Evolutionary conservation across 2,888 invertebrate genomes (phyloP).

Genomic region (Scaptomyza tumidula): DNA sequence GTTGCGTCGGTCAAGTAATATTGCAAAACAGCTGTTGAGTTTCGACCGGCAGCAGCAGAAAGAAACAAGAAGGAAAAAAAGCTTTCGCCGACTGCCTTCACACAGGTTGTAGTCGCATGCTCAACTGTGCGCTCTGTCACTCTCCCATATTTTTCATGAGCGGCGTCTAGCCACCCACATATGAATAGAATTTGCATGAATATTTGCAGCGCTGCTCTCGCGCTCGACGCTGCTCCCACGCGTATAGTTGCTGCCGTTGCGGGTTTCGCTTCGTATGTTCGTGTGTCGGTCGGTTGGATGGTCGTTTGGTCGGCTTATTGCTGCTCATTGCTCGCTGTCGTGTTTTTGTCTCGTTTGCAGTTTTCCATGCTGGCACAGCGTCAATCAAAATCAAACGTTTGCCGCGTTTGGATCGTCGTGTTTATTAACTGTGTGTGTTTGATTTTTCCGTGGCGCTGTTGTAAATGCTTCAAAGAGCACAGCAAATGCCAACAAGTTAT

Average conservation of each 20-base stretch:
- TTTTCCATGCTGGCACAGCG: constrained; percentile 71
- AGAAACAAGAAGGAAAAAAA: constrained; percentile 8
- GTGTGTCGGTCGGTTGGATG: constrained; percentile 14
- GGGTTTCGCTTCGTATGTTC: constrained; percentile 49
- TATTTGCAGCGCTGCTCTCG: constrained; percentile 43
- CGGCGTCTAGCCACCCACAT: constrained; percentile 48
- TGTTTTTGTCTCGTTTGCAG: constrained; percentile 65
- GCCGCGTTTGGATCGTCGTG: constrained; percentile 72
- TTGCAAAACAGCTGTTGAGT: constrained; percentile 39
- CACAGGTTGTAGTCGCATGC: constrained; percentile 32
- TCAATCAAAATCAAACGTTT: constrained; percentile 80
- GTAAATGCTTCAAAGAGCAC: constrained; percentile 26
- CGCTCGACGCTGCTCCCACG: constrained; percentile 50
- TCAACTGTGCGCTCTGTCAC: constrained; percentile 13
- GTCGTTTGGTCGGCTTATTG: constrained; percentile 30
- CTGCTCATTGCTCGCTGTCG: constrained; percentile 24
- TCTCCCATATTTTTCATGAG: constrained; percentile 1
- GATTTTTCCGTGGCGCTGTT: constrained; percentile 25
- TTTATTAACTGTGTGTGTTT: constrained; percentile 34
- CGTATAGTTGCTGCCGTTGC: constrained; percentile 22
- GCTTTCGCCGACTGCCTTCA: constrained; percentile 29
- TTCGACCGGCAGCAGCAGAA: constrained; percentile 21
- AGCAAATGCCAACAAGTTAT: constrained; percentile 52
- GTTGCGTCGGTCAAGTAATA: constrained; percentile 8
- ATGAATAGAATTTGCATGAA: constrained; percentile 59